phyloP scores from a whole-genome alignment of 2,113 vertebrate species.

The human (Homo sapiens) region DNA sequence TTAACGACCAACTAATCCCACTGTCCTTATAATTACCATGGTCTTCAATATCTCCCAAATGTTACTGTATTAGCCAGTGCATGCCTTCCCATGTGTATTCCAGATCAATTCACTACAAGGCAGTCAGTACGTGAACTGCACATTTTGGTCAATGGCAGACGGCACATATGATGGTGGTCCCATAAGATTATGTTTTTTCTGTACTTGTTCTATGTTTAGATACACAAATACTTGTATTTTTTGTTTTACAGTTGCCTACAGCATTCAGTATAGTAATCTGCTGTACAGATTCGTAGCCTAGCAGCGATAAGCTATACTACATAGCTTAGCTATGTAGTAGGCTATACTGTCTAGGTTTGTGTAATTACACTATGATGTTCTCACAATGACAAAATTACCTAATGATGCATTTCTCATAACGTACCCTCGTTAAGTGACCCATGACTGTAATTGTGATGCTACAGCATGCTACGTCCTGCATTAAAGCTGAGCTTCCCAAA shows the following conservation, averaged over 20 bases:
- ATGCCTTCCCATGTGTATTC: neutral
- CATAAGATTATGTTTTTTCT: neutral
- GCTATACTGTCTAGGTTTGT: neutral
- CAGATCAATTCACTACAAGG: neutral
- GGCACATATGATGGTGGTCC: neutral
- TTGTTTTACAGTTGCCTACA: neutral
- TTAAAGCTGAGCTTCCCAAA: neutral
- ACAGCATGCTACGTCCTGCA: neutral
- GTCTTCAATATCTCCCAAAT: neutral
- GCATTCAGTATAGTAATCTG: neutral
- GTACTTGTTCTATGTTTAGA: neutral
- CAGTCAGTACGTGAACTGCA: neutral
- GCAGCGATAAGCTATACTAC: neutral
- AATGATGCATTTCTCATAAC: neutral
- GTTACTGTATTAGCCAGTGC: neutral
- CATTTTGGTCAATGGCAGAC: neutral
- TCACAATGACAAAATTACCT: neutral
- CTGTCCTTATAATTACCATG: neutral
- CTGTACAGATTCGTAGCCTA: neutral
- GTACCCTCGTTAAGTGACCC: neutral
- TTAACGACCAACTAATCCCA: neutral
- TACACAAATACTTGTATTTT: neutral
- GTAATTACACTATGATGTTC: neutral
- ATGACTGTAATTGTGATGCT: neutral
- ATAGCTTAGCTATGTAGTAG: neutral